phyloP scores from a whole-genome alignment of 2,113 vertebrate species.

The Lota lota region DNA sequence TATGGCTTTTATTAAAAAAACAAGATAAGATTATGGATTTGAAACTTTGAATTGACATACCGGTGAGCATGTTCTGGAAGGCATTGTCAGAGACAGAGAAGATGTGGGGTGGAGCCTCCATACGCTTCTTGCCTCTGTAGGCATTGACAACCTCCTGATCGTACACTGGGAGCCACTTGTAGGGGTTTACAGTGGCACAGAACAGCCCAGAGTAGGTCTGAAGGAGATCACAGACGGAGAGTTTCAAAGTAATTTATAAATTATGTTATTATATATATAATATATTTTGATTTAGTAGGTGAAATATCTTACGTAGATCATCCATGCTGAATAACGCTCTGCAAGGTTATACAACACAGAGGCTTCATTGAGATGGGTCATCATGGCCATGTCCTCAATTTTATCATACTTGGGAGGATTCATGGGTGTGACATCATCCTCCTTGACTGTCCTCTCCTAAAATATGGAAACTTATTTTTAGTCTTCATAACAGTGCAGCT shows the following conservation, averaged over 20 bases:
- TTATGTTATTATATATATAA: too few relatives aligned
- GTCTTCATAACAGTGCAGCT: not conserved
- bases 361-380: conserved; percentile 79
- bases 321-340: too few relatives aligned
- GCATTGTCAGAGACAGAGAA: conserved; percentile 1
- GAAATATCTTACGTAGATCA: too few relatives aligned
- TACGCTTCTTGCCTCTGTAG: conserved; percentile 13
- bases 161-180: conserved; percentile 17
- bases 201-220: conserved; percentile 14
- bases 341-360: conserved; percentile 66
- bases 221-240: not conserved
- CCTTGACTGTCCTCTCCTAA: not conserved
- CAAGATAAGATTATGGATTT: too few relatives aligned
- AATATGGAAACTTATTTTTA: not conserved
- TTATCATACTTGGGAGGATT: conserved; percentile 70
- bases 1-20: too few relatives aligned
- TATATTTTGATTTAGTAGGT: too few relatives aligned
- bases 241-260: too few relatives aligned
- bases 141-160: not conserved
- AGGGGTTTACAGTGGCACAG: conserved; percentile 16
- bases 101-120: conserved; percentile 2
- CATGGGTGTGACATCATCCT: conserved; percentile 3
- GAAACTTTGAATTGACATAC: not conserved
- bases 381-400: conserved; percentile 83
- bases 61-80: not conserved